Conservation (phyloP, 2,113 vertebrate genomes). For the Heloderma charlesbogerti region DNA sequence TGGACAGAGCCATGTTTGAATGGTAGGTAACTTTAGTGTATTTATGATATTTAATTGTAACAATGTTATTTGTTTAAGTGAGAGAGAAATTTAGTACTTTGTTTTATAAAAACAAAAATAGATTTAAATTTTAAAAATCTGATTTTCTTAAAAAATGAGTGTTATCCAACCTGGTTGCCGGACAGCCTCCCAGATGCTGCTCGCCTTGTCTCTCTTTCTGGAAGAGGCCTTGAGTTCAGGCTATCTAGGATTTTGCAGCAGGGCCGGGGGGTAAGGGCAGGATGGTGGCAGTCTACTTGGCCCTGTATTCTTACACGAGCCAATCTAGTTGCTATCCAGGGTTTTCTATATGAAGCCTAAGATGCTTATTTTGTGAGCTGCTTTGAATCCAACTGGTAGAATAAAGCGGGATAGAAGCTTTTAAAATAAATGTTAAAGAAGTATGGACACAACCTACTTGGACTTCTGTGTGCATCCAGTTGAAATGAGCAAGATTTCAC, state of each 20-base stretch:
- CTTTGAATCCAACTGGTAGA: no score
- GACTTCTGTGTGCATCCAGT: background rate
- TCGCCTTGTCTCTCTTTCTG: background rate
- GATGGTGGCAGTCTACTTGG: background rate
- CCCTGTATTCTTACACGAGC: background rate
- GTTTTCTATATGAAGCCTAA: background rate
- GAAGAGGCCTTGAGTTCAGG: background rate
- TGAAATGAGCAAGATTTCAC: conserved; percentile 1
- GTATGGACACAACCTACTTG: background rate
- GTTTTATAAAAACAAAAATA: no score
- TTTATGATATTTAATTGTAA: no score
- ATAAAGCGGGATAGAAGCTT: no score
- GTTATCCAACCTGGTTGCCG: background rate
- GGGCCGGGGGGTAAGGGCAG: background rate
- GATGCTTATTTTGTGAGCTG: no score
- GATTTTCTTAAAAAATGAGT: no score
- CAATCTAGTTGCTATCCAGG: background rate
- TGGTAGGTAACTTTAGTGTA: no score
- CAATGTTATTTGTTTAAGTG: no score
- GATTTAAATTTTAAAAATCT: no score
- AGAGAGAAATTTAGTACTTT: no score
- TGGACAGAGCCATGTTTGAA: no score
- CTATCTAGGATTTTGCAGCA: background rate
- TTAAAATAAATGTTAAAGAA: no score
- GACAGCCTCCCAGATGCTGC: background rate